Evolutionary conservation across 37 sponge, comb jelly and placozoan genomes (phyloP).

Genomic region (Cladorhizidae sp.): DNA sequence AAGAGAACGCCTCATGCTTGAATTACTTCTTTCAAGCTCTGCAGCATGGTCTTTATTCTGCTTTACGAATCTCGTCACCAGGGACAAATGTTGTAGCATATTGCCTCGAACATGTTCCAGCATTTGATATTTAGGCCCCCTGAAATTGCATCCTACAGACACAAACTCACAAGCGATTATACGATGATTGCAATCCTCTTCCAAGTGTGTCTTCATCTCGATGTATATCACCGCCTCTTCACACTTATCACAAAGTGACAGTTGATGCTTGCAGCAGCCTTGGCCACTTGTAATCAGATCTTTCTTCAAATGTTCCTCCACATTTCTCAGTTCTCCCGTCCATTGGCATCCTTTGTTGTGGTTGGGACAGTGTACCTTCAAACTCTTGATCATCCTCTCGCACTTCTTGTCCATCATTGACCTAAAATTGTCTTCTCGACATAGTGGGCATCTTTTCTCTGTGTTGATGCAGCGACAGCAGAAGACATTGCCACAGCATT

Average conservation of each 20-base stretch:
- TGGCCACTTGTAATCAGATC: background rate
- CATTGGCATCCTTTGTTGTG: slow-evolving; percentile 36
- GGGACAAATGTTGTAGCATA: background rate
- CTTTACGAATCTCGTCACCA: background rate
- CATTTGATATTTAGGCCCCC: background rate
- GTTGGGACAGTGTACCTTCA: slow-evolving; percentile 32
- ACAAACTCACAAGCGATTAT: background rate
- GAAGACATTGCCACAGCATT: slow-evolving; percentile 61
- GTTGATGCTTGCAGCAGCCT: background rate
- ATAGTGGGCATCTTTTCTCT: slow-evolving; percentile 41
- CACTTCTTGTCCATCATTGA: slow-evolving; percentile 27
- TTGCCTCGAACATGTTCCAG: background rate
- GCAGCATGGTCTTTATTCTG: background rate
- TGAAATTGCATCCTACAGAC: slow-evolving; percentile 8
- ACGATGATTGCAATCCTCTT: background rate
- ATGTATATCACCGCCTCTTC: background rate
- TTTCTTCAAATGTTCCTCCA: slow-evolving; percentile 26
- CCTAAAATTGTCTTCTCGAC: slow-evolving; percentile 21
- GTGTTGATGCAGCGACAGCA: slow-evolving; percentile 30
- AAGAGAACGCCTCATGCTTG: too few relatives aligned
- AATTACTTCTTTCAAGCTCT: too few relatives aligned
- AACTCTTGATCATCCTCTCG: slow-evolving; percentile 22
- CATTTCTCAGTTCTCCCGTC: slow-evolving; percentile 36
- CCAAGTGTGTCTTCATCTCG: background rate
- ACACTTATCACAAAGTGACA: background rate